phyloP scores from a whole-genome alignment of 2,797 vertebrate species.

The Numenius phaeopus region DNA sequence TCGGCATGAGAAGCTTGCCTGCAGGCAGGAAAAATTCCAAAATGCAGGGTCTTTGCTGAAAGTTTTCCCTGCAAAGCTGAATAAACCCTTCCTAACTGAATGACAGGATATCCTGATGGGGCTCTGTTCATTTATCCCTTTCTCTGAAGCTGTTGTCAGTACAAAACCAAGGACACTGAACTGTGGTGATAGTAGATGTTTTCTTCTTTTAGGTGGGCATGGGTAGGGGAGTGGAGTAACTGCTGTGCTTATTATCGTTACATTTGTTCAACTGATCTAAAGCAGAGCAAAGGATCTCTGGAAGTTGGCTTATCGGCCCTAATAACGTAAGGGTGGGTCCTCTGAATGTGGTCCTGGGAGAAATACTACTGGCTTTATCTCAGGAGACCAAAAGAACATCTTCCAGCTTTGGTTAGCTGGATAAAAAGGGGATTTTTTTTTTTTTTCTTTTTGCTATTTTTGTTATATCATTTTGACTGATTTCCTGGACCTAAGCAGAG shows the following conservation, averaged over 20 bases:
- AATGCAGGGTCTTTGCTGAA: constrained; percentile 11
- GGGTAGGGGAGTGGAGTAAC: not conserved
- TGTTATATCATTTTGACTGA: not conserved
- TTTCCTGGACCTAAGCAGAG: not conserved
- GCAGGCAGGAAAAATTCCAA: constrained; percentile 55
- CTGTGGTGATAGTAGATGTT: constrained; percentile 12
- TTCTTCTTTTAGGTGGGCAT: not conserved
- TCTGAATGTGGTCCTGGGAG: not conserved
- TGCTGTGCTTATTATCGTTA: not conserved
- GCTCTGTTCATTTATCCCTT: constrained; percentile 1
- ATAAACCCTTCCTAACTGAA: constrained; percentile 66
- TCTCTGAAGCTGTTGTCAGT: constrained; percentile 22
- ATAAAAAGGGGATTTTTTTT: not conserved
- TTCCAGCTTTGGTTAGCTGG: not conserved
- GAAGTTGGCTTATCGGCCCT: not conserved
- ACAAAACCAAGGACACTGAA: constrained; percentile 37
- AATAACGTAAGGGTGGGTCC: not conserved
- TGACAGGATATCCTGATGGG: constrained; percentile 82
- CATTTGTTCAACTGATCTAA: not conserved
- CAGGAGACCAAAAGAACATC: not conserved
- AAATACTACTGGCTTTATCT: not conserved
- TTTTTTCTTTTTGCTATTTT: not conserved
- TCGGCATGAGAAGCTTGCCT: not conserved
- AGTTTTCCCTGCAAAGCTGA: constrained; percentile 13
- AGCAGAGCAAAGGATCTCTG: not conserved